Base-by-base conservation (phyloP, 2,113 vertebrate species). In the Fulica atra region DNA sequence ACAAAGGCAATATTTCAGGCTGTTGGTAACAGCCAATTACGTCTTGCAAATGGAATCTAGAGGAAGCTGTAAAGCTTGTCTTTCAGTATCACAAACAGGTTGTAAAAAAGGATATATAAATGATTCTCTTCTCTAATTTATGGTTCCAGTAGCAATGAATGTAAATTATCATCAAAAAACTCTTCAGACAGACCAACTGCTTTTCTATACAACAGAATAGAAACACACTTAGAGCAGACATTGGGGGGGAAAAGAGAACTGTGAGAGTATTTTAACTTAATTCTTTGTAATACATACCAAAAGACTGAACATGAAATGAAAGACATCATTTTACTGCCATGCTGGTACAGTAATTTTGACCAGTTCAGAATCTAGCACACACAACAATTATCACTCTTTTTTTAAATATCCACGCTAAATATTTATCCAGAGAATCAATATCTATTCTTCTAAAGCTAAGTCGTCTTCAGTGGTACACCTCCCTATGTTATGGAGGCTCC, bases 11-110 rank as follows among this genome's bases (percentile, higher is more conserved):
- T 29, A 80, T 94, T 89, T 95, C 53, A 81, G 53, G 42, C 19
- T 70, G 36, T n/a, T 83, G 48, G 29, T 85, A 94, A 64, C 48
- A 91, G 95, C 88, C n/a, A 93, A 84, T 79, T 93, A 70, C 14
- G 38, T 54, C 40, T 86, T 88, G 31, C 28, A 94, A 83, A 87
- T 57, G 19, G 13, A 73, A 86, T 60, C 50, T 33, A 72, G 11
- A 26, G 26, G 70, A 95, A 97, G 25, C 59, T 68, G 61, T 89
- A 90, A 89, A 91, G 19, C 38, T 60, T 56, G 15, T 53, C 44
- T 89, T 93, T 35, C 70, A 91, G 61, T 57, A 81, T 79, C 40
- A 85, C 23, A 65, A 54, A 11, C 35, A 59, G 31, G 35, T 74
- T 2, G 3, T 77, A 38, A 66, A 60, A 44, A 59, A 19, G 4